phyloP scores from a whole-genome alignment of 1,140 invertebrate genomes.

The Whitmania pigra region DNA sequence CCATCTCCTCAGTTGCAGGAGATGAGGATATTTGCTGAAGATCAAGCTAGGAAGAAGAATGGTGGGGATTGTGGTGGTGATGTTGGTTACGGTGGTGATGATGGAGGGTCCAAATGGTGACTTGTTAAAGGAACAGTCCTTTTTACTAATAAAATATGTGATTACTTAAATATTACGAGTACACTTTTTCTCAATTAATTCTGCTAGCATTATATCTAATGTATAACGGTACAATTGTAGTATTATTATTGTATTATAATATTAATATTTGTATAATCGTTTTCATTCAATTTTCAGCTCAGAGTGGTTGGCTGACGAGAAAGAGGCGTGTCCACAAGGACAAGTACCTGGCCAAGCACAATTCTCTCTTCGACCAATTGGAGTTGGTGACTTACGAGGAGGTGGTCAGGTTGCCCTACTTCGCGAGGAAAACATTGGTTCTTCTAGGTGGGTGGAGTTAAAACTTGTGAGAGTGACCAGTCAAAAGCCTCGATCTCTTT shows the following conservation, averaged over 20 bases:
- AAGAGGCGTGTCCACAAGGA: slow-evolving; percentile 84
- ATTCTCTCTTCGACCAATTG: slow-evolving; percentile 75
- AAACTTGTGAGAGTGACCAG: neutral
- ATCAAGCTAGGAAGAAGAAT: slow-evolving; percentile 83
- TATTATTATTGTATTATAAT: no score
- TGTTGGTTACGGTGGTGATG: neutral
- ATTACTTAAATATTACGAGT: no score
- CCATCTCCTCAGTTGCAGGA: slow-evolving; percentile 96
- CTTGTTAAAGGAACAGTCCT: no score
- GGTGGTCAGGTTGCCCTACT: slow-evolving; percentile 87
- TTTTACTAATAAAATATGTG: no score
- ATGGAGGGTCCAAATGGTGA: neutral
- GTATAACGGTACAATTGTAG: no score
- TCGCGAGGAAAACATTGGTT: slow-evolving; percentile 48
- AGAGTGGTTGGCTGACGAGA: no score
- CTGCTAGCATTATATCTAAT: no score
- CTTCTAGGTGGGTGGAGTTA: slow-evolving; percentile 40
- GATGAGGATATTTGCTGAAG: slow-evolving; percentile 85
- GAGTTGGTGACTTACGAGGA: slow-evolving; percentile 98
- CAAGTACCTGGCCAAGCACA: slow-evolving; percentile 97
- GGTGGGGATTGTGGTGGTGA: slow-evolving; percentile 55
- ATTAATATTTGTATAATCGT: no score
- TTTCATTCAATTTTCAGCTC: no score
- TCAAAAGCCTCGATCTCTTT: neutral
- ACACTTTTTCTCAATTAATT: no score